phyloP scores from a whole-genome alignment of 2,797 vertebrate genomes.

The Acropternis orthonyx region DNA sequence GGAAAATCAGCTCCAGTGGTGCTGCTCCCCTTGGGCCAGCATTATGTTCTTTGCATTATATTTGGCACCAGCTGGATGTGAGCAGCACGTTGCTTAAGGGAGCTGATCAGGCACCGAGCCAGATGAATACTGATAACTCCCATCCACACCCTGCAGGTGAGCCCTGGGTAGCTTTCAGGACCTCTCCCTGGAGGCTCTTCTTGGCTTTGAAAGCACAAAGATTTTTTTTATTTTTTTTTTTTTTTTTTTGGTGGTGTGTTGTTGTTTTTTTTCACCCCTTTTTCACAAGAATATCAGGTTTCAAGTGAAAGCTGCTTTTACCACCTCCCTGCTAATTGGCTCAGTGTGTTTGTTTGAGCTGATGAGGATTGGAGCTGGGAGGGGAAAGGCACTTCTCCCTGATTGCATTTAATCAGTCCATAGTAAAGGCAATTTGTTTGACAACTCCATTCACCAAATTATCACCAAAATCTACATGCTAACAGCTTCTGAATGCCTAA shows the following conservation, averaged over 20 bases:
- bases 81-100: not conserved
- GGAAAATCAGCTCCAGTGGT: not conserved
- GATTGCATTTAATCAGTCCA: slow-evolving; percentile 54
- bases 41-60: not conserved
- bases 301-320: slow-evolving; percentile 65
- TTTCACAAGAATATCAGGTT: not conserved
- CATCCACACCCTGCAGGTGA: slow-evolving; percentile 33
- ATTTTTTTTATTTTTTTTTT: not conserved
- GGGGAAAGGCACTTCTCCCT: slow-evolving; percentile 30
- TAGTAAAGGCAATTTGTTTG: slow-evolving; percentile 73
- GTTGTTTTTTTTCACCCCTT: not conserved
- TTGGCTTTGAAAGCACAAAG: not conserved
- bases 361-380: slow-evolving; percentile 21
- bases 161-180: not conserved
- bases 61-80: slow-evolving; percentile 4
- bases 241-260: not conserved
- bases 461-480: slow-evolving; percentile 56
- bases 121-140: not conserved
- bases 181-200: not conserved
- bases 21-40: not conserved
- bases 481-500: slow-evolving; percentile 57
- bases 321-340: slow-evolving; percentile 65
- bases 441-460: slow-evolving; percentile 65
- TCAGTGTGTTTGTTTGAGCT: slow-evolving; percentile 59
- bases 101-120: not conserved